These are phyloP conservation scores for Ephestia elutella DNA, from an alignment of 1,140 invertebrate genomes.

Conservation along the genomic window DNA sequence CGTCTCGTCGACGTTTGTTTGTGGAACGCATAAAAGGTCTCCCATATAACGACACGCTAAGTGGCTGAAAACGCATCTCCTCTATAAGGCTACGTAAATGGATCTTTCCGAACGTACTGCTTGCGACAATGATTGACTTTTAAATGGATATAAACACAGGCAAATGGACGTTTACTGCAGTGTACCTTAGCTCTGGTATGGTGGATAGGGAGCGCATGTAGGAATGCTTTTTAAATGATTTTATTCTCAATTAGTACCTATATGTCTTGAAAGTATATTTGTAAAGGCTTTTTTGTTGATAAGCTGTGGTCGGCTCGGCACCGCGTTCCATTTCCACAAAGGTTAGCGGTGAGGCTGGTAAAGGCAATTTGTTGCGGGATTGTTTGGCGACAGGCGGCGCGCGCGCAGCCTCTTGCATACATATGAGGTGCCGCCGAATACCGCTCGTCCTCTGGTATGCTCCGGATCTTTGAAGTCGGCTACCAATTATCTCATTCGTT, in stretches of 20 bases:
- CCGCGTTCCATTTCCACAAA: slow-evolving; percentile 35
- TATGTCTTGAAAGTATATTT: slow-evolving; percentile 29
- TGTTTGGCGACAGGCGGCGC: slow-evolving; percentile 29
- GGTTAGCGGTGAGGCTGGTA: slow-evolving; percentile 26
- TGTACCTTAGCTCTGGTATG: not conserved
- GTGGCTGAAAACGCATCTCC: slow-evolving; percentile 28
- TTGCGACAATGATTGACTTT: slow-evolving; percentile 49
- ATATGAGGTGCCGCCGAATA: slow-evolving; percentile 26
- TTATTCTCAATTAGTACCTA: slow-evolving; percentile 32
- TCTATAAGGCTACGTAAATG: slow-evolving; percentile 37
- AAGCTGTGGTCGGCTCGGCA: slow-evolving; percentile 21
- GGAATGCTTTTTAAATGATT: too few relatives aligned
- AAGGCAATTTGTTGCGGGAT: slow-evolving; percentile 51
- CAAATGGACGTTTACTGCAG: slow-evolving; percentile 26
- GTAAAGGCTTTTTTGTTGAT: slow-evolving; percentile 28
- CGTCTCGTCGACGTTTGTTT: slow-evolving; percentile 5
- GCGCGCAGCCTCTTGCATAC: slow-evolving; percentile 34
- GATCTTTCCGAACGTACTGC: slow-evolving; percentile 26
- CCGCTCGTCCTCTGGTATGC: not conserved
- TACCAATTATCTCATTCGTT: not conserved
- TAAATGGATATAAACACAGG: slow-evolving; percentile 37
- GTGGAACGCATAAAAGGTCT: slow-evolving; percentile 12
- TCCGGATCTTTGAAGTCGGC: not conserved
- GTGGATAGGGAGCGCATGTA: not conserved
- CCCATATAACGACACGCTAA: slow-evolving; percentile 32